phyloP scores from a whole-genome alignment of 2,888 invertebrate genomes.

The Drosophila siamana region DNA sequence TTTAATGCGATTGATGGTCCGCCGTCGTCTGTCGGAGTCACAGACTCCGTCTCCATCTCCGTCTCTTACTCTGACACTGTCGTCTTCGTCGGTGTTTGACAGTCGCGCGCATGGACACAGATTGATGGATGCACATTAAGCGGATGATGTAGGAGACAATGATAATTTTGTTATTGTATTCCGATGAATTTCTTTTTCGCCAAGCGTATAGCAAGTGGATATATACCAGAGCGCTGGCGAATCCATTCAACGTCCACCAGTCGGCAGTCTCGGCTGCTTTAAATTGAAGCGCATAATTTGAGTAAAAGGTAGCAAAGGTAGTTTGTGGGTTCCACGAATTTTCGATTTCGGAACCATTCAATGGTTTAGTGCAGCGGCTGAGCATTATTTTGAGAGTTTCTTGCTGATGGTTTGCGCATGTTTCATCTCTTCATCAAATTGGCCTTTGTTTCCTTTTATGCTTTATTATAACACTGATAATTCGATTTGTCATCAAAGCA shows the following conservation, averaged over 20 bases:
- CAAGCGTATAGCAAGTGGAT: constrained; percentile 48
- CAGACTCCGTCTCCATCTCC: constrained; percentile 1
- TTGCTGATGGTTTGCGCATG: constrained; percentile 14
- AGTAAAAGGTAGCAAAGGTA: constrained; percentile 36
- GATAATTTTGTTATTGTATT: constrained; percentile 81
- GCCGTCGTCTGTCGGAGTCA: constrained; percentile 23
- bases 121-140: constrained; percentile 84
- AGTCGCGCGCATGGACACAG: constrained; percentile 77
- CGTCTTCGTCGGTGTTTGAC: constrained; percentile 80
- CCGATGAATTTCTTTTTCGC: constrained; percentile 39
- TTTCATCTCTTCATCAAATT: constrained; percentile 59
- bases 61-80: neutral
- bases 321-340: constrained; percentile 60
- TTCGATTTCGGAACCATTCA: constrained; percentile 40
- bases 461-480: constrained; percentile 37
- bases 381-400: constrained; percentile 34
- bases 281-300: constrained; percentile 72
- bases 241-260: neutral
- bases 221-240: constrained; percentile 21
- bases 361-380: constrained; percentile 42
- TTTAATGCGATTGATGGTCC: constrained; percentile 83
- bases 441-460: constrained; percentile 32
- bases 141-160: constrained; percentile 74
- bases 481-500: constrained; percentile 65
- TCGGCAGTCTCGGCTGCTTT: constrained; percentile 39